Percentiles rank a stretch among this genome's conserved stretches.
These are phyloP conservation scores for Telenomus remus DNA, from an alignment of 1,140 invertebrate species.

Conservation along the genomic window DNA sequence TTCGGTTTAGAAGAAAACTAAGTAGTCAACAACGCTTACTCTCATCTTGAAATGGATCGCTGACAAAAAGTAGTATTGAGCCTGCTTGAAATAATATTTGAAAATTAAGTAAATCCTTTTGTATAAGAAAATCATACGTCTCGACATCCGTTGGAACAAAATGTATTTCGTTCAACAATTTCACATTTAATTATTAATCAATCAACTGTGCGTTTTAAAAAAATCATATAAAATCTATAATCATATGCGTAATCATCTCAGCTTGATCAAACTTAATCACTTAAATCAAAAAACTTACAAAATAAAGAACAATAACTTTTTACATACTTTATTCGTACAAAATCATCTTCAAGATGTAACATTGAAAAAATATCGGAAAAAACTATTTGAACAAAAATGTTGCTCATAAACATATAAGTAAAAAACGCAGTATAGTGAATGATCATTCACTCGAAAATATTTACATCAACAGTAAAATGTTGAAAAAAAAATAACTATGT, in stretches of 20 bases:
- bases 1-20: slow-evolving; percentile 18
- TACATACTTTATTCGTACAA: slow-evolving; percentile 24
- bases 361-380: slow-evolving; percentile 41
- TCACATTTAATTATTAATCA: no score
- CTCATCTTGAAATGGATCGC: slow-evolving; percentile 1
- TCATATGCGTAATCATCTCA: no score
- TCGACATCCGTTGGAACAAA: no score
- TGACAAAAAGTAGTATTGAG: no score
- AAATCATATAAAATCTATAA: no score
- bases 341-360: slow-evolving; percentile 29
- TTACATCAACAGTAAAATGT: slow-evolving; percentile 36
- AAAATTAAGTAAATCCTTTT: no score
- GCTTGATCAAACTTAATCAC: neutral
- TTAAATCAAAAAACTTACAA: slow-evolving; percentile 3
- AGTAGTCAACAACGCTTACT: slow-evolving; percentile 18
- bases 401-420: slow-evolving; percentile 32
- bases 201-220: no score
- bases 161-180: no score
- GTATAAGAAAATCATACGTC: no score
- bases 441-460: slow-evolving; percentile 33
- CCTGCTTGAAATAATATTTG: no score
- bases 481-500: slow-evolving; percentile 35
- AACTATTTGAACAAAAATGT: slow-evolving; percentile 29
- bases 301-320: slow-evolving; percentile 8
- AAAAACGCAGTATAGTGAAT: slow-evolving; percentile 36